Evolutionary conservation across 1,140 invertebrate genomes (phyloP).

Genomic region (Globodera rostochiensis): DNA sequence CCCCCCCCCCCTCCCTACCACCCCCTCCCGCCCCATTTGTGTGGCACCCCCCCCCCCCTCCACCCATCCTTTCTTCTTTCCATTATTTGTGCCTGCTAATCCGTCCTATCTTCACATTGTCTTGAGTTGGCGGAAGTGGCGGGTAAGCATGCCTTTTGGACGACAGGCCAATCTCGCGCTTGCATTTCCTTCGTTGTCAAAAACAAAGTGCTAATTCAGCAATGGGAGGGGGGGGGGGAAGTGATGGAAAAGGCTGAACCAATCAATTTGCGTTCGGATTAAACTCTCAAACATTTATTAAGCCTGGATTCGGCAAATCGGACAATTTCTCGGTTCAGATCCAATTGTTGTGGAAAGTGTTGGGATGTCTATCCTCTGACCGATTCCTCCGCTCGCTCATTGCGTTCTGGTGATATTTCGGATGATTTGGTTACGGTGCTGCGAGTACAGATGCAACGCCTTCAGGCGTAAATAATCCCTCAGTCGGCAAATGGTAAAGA

Average conservation of each 20-base stretch:
- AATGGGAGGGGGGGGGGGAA: background rate
- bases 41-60: background rate
- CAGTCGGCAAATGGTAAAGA: constrained; percentile 5
- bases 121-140: background rate
- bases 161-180: background rate
- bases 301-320: too few species aligned
- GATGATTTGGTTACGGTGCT: constrained; percentile 20
- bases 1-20: background rate
- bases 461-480: constrained; percentile 21
- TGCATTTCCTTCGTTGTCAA: background rate
- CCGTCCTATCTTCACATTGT: background rate
- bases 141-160: background rate
- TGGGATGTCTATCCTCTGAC: too few species aligned
- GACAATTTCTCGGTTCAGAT: too few species aligned
- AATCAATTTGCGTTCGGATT: too few species aligned
- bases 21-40: background rate
- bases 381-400: background rate
- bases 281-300: too few species aligned
- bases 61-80: background rate
- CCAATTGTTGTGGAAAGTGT: too few species aligned
- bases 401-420: background rate
- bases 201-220: background rate
- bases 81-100: background rate
- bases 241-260: background rate
- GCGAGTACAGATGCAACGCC: constrained; percentile 15